Conservation (phyloP, 2,113 vertebrate genomes). For the Ondatra zibethicus region DNA sequence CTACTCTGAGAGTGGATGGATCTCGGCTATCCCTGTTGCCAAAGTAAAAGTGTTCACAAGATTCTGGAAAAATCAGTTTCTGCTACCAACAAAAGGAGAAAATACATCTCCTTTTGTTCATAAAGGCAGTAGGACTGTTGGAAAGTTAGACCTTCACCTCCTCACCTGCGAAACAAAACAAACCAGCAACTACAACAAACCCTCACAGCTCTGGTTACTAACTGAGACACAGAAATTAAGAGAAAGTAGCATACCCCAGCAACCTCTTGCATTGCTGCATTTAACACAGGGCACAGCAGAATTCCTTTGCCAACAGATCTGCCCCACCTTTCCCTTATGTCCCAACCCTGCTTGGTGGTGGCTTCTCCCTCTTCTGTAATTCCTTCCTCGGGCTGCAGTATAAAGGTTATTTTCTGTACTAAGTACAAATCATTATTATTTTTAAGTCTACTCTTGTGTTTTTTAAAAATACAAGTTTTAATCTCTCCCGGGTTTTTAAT, state of each 20-base stretch:
- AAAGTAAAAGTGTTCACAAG: slow-evolving; percentile 33
- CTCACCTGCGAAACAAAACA: too few relatives aligned
- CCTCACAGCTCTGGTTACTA: slow-evolving; percentile 64
- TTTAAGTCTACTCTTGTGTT: neutral
- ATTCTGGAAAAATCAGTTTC: slow-evolving; percentile 66
- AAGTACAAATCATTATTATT: neutral
- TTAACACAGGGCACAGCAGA: slow-evolving; percentile 71
- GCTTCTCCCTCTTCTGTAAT: neutral
- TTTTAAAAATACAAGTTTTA: neutral
- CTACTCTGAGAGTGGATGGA: slow-evolving; percentile 29
- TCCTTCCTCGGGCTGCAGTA: neutral
- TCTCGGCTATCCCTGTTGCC: slow-evolving; percentile 15
- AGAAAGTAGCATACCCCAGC: slow-evolving; percentile 76
- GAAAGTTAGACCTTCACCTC: slow-evolving; percentile 9
- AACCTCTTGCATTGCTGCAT: slow-evolving; percentile 80
- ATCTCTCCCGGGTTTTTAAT: neutral
- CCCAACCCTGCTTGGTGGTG: slow-evolving; percentile 25
- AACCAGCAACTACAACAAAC: too few relatives aligned
- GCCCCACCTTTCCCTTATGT: slow-evolving; percentile 58
- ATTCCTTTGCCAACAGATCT: slow-evolving; percentile 80
- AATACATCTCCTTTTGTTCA: slow-evolving; percentile 70
- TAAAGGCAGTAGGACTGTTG: slow-evolving; percentile 72
- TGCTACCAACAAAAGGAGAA: too few relatives aligned
- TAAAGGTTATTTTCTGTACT: neutral
- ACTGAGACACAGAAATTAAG: slow-evolving; percentile 48